Evolutionary conservation across 2,113 vertebrate genomes (phyloP), one percentile per base, ranked within the genome.

Genomic region (Varanus salvator): DNA sequence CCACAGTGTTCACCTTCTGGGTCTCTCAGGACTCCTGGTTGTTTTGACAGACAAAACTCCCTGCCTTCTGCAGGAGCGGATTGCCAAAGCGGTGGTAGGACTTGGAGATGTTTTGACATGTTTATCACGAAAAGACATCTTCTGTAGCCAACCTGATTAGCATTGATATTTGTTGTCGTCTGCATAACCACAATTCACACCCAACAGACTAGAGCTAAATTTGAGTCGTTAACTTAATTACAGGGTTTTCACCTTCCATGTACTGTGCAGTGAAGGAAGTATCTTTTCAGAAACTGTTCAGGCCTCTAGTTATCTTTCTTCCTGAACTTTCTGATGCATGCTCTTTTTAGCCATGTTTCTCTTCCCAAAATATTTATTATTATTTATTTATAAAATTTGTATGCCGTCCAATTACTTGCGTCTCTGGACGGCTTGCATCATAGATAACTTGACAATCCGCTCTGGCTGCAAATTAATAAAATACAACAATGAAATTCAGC

Each of bases 51-150:
- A 90, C 91, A 80, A 78, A 88, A 89, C 93, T 92, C 94, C 93
- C 94, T 60, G 60, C 84, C 88, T 86, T 87, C 77, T 15, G 23
- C 57, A 29, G 85, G 90, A 87, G 66, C n/a, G 15, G 80, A 92
- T 88, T 95, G 95, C 94, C 96, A 95, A 92, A 91, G 92, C 90
- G 84, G 95, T 91, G 92, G 90, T 90, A 66, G 85, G 91, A 92
- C 90, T 89, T 80, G 89, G 92, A 95, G 96, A 64, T 95, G 95
- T 95, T 95, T 91, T 93, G 94, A 95, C 95, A 93, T 74, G 95
- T 93, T 95, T 96, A 96, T 96, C 95, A 92, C 52, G 89, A 89
- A 92, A 96, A 94, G 96, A 95, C 96, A 95, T 96, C 96, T 95
- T 93, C 90, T 88, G 90, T 94, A 94, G 85, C 93, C 84, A 91